Evolutionary conservation across 2,888 invertebrate genomes (phyloP).

Genomic region (Heliconius ismenius): DNA sequence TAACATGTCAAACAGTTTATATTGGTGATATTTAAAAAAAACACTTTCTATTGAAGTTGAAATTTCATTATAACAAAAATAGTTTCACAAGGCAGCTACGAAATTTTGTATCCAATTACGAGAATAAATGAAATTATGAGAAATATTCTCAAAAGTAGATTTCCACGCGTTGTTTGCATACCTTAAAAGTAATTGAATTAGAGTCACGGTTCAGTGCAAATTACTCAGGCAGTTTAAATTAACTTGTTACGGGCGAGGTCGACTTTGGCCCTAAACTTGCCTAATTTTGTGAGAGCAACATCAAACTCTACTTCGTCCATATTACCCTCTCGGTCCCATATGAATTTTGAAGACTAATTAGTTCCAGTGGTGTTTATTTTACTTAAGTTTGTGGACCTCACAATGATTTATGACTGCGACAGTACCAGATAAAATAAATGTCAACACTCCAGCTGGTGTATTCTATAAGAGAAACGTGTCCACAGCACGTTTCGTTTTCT

Average conservation of each 20-base stretch:
- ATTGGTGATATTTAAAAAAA: background rate
- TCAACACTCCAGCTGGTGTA: constrained; percentile 9
- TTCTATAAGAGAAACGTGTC: constrained; percentile 23
- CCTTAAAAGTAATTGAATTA: constrained; percentile 77
- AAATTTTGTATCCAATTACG: constrained; percentile 22
- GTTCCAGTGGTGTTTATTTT: constrained; percentile 78
- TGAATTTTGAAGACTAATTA: constrained; percentile 80
- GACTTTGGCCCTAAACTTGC: constrained; percentile 79
- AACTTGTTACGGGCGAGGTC: constrained; percentile 75
- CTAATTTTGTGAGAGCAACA: constrained; percentile 80
- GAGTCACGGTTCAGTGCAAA: constrained; percentile 75
- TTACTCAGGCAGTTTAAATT: constrained; percentile 79
- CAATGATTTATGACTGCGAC: constrained; percentile 71
- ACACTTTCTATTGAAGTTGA: background rate
- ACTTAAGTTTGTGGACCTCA: constrained; percentile 70
- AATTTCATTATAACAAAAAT: constrained; percentile 2
- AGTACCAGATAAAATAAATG: constrained; percentile 39
- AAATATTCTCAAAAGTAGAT: constrained; percentile 28
- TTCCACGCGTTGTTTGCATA: constrained; percentile 62
- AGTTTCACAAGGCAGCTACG: background rate
- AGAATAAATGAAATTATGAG: constrained; percentile 21
- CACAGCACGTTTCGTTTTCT: constrained; percentile 10
- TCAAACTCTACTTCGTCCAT: constrained; percentile 79
- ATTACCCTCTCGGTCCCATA: constrained; percentile 77
- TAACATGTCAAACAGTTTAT: too few relatives aligned